Percentiles rank a stretch among this genome's conserved stretches.
Conservation (phyloP, 2,113 vertebrate genomes). For the Sinocyclocheilus rhinocerous region DNA sequence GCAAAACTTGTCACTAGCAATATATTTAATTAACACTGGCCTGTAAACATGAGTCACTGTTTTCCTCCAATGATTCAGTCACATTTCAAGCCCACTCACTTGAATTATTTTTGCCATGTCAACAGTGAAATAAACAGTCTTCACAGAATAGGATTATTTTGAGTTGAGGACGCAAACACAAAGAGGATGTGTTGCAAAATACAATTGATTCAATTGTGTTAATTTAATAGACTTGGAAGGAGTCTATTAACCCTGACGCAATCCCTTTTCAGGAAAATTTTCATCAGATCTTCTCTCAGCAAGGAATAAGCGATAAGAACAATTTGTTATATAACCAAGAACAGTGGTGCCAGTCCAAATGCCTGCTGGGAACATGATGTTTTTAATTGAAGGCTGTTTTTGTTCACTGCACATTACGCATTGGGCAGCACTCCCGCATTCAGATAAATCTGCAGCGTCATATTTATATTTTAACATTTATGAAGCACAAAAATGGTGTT, state of each 20-base stretch:
- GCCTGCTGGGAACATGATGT: constrained; percentile 38
- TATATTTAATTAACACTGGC: neutral
- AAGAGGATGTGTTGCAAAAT: neutral
- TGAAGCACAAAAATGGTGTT: neutral
- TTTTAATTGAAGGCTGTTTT: constrained; percentile 36
- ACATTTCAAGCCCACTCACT: constrained; percentile 2
- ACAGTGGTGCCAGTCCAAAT: constrained; percentile 8
- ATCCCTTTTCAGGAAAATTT: neutral
- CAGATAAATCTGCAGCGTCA: neutral
- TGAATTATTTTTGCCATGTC: neutral
- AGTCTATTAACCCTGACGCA: neutral
- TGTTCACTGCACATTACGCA: neutral
- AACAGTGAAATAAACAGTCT: constrained; percentile 9
- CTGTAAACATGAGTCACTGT: constrained; percentile 17
- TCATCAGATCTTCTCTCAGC: neutral
- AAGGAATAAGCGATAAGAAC: constrained; percentile 14
- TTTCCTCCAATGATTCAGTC: constrained; percentile 1
- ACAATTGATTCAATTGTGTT: neutral
- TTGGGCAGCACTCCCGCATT: neutral
- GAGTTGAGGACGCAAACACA: neutral
- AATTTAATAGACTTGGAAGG: neutral
- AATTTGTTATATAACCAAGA: constrained; percentile 39
- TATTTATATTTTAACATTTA: neutral
- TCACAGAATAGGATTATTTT: neutral
- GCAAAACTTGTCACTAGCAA: neutral